Conservation (phyloP, 2,797 vertebrate species). For the Pelochelys cantorii region DNA sequence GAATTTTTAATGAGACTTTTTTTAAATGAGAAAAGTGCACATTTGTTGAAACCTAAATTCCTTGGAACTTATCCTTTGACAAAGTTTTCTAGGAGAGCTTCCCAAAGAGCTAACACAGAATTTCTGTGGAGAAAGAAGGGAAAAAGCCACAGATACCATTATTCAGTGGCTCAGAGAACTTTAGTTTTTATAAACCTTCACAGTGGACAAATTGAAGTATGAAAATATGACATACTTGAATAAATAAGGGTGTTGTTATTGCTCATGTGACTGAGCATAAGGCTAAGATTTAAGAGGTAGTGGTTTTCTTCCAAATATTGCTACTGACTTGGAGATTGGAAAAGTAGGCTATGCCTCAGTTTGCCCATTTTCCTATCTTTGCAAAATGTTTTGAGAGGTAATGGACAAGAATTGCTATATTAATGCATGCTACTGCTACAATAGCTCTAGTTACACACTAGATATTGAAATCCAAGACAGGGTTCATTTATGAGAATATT, state of each 20-base stretch:
- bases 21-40: background rate
- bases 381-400: background rate
- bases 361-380: rapidly evolving
- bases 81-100: background rate
- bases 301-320: background rate
- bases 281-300: background rate
- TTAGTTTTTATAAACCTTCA: background rate
- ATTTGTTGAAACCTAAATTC: background rate
- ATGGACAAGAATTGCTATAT: background rate
- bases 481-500: background rate
- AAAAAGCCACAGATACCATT: background rate
- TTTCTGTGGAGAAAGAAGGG: background rate
- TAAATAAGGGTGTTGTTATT: background rate
- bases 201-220: background rate
- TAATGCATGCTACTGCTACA: background rate
- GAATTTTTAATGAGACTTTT: background rate
- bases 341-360: background rate
- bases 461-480: background rate
- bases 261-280: background rate
- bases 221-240: background rate
- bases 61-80: background rate
- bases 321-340: background rate
- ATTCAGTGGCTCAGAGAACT: background rate
- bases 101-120: background rate
- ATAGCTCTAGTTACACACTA: background rate